These are phyloP conservation scores for Calonectris borealis DNA, from an alignment of 2,113 vertebrate genomes.

Conservation along the genomic window DNA sequence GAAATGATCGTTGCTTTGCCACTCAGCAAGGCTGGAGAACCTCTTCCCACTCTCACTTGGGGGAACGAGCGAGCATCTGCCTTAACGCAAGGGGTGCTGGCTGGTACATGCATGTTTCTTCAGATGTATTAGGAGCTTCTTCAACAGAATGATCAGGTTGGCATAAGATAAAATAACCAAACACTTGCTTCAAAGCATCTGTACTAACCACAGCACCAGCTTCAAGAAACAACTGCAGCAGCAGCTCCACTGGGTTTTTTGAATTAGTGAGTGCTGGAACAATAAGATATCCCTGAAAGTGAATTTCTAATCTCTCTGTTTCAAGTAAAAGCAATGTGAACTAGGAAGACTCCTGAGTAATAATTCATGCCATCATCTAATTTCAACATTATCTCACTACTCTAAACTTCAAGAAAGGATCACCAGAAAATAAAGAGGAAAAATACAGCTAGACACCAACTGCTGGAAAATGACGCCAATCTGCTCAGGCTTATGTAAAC, in stretches of 20 bases:
- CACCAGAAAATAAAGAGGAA: background rate
- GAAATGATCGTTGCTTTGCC: background rate
- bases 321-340: background rate
- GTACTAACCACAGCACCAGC: background rate
- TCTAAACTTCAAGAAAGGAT: background rate
- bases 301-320: background rate
- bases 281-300: background rate
- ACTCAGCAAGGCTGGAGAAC: background rate
- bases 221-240: background rate
- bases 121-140: background rate
- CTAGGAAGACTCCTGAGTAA: background rate
- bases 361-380: background rate
- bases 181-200: background rate
- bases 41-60: background rate
- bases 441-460: background rate
- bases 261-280: background rate
- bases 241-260: background rate
- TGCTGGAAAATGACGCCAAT: background rate
- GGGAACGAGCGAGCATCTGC: background rate
- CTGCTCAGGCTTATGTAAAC: background rate
- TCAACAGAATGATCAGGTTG: background rate
- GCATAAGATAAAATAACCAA: background rate
- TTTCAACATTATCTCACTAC: background rate
- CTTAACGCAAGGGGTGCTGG: background rate
- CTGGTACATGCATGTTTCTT: background rate